A percentile compares a stretch with the other conserved stretches of the same genome.
phyloP scores from a whole-genome alignment of 1,140 invertebrate genomes.

The Trichomalopsis sarcophagae region DNA sequence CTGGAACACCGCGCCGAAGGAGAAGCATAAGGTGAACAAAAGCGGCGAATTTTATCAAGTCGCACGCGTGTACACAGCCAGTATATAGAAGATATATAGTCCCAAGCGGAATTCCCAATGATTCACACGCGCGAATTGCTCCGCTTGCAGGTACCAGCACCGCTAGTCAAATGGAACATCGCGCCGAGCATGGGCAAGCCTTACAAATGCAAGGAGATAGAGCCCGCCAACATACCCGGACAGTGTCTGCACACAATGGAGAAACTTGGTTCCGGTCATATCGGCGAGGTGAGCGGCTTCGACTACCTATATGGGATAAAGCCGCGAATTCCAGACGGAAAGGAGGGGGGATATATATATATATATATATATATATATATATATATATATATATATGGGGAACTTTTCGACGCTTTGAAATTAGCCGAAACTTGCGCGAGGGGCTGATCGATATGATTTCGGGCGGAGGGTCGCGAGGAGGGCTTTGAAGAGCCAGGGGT shows the following conservation, averaged over 20 bases:
- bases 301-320: not conserved
- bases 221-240: slow-evolving; percentile 79
- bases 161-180: slow-evolving; percentile 78
- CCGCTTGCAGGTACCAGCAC: slow-evolving; percentile 74
- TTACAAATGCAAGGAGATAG: slow-evolving; percentile 78
- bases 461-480: no score
- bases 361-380: no score
- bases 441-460: no score
- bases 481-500: no score
- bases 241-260: slow-evolving; percentile 82
- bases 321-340: not conserved
- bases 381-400: no score
- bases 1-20: slow-evolving; percentile 78
- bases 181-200: slow-evolving; percentile 79
- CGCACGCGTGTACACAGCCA: no score
- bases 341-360: no score
- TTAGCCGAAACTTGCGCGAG: no score
- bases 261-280: slow-evolving; percentile 83
- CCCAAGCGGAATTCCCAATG: not conserved
- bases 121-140: slow-evolving; percentile 69
- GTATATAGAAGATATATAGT: no score
- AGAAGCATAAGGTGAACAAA: slow-evolving; percentile 76
- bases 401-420: no score
- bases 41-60: not conserved
- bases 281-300: slow-evolving; percentile 79